Conservation (phyloP, 2,113 vertebrate genomes). For the Ursus arctos region DNA sequence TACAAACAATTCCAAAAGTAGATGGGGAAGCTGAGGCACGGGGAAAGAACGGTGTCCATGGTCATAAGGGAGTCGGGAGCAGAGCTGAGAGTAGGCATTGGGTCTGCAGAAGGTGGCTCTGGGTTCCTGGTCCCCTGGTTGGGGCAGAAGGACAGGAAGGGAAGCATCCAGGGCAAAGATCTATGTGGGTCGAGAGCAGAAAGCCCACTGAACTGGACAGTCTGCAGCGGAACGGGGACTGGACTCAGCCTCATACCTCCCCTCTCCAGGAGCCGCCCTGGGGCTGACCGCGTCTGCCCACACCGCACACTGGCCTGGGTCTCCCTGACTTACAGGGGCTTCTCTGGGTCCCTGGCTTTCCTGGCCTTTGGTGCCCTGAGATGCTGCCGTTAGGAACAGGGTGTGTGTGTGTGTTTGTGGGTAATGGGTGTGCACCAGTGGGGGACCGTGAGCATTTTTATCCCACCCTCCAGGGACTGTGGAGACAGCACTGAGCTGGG, state of each 20-base stretch:
- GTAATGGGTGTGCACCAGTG: background rate
- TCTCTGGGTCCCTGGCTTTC: background rate
- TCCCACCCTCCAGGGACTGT: background rate
- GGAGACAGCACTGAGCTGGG: background rate
- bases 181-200: background rate
- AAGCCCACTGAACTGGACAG: accelerated
- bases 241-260: background rate
- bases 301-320: background rate
- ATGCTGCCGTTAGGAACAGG: background rate
- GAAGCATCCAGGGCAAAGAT: too few relatives aligned
- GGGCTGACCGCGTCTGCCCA: background rate
- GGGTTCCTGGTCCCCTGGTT: background rate
- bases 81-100: background rate
- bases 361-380: background rate
- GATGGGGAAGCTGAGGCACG: background rate
- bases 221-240: background rate
- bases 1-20: background rate
- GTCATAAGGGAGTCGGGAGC: background rate
- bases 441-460: background rate
- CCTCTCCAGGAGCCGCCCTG: background rate
- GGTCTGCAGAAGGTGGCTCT: background rate
- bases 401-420: too few relatives aligned
- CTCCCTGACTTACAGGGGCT: background rate
- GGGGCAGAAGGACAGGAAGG: background rate
- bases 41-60: background rate